Evolutionary conservation across 2,888 invertebrate genomes (phyloP).

Genomic region (Tromatobia lineatoria): DNA sequence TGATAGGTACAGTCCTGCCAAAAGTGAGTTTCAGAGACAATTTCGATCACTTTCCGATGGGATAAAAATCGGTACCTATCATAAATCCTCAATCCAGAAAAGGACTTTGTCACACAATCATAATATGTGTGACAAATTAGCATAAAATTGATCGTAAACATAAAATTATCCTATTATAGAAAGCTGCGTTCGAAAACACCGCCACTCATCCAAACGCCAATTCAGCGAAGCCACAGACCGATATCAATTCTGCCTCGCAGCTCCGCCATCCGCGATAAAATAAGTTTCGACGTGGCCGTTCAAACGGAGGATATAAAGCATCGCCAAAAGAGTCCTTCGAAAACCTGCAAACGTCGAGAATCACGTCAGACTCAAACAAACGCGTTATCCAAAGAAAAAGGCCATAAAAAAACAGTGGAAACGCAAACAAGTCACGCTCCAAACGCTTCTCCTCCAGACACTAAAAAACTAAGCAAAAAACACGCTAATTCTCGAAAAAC

Average conservation of each 20-base stretch:
- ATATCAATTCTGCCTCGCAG: conserved; percentile 73
- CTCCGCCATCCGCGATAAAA: not conserved
- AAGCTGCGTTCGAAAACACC: conserved; percentile 11
- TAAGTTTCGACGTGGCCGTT: conserved; percentile 76
- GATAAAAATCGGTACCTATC: too few species aligned
- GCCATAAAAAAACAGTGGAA: conserved; percentile 77
- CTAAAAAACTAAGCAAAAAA: conserved; percentile 55
- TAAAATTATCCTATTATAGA: conserved; percentile 38
- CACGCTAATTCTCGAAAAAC: conserved; percentile 38
- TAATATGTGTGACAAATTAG: too few species aligned
- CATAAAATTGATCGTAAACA: not conserved
- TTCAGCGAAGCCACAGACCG: conserved; percentile 67
- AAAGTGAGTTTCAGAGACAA: too few species aligned
- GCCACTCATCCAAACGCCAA: not conserved
- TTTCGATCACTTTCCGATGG: too few species aligned
- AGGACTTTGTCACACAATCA: too few species aligned
- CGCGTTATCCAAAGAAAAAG: conserved; percentile 73
- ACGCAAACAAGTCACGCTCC: conserved; percentile 79
- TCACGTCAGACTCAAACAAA: conserved; percentile 83
- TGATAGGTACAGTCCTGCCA: too few species aligned
- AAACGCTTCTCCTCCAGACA: conserved; percentile 16
- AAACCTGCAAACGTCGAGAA: conserved; percentile 73
- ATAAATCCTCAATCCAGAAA: too few species aligned
- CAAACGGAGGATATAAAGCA: conserved; percentile 81
- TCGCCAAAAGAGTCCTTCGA: conserved; percentile 72